Evolutionary conservation across 1,140 invertebrate genomes (phyloP).

Genomic region (Drosophila neocordata): DNA sequence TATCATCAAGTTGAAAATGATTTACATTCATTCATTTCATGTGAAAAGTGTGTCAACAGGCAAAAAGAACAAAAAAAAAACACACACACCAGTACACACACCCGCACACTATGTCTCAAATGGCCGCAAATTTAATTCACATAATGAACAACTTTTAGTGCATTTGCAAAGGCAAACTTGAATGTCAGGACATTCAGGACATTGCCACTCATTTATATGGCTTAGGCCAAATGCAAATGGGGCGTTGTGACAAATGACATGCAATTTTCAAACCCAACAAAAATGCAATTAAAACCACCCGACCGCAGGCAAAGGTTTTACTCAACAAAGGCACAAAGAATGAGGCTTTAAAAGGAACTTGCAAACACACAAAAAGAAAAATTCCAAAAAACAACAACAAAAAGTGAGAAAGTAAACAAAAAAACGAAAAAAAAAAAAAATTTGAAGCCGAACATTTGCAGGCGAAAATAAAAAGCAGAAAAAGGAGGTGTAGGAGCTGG

Average conservation of each 20-base stretch:
- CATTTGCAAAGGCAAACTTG: conserved; percentile 31
- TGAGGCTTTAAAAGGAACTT: conserved; percentile 21
- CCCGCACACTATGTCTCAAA: too few species aligned
- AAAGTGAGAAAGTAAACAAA: neutral
- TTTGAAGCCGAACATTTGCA: neutral
- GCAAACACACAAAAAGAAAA: conserved; percentile 3
- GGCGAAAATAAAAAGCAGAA: neutral
- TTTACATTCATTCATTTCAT: too few species aligned
- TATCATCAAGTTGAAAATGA: too few species aligned
- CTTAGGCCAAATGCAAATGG: conserved; percentile 69
- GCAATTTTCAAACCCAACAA: conserved; percentile 70
- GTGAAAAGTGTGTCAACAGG: too few species aligned
- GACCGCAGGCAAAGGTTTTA: conserved; percentile 21
- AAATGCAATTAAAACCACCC: conserved; percentile 74
- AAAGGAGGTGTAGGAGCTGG: conserved; percentile 20
- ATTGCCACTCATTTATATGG: conserved; percentile 68
- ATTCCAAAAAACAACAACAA: conserved; percentile 18
- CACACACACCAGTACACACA: too few species aligned
- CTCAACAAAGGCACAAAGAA: conserved; percentile 13
- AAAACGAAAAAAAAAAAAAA: conserved; percentile 22
- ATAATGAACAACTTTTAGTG: conserved; percentile 37
- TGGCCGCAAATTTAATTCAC: conserved; percentile 32
- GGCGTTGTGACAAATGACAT: conserved; percentile 70
- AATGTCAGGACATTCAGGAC: conserved; percentile 3
- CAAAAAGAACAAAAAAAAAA: too few species aligned